Percentiles rank a stretch among this genome's conserved stretches.
phyloP scores from a whole-genome alignment of 2,113 vertebrate species.

The Centropristis striata region DNA sequence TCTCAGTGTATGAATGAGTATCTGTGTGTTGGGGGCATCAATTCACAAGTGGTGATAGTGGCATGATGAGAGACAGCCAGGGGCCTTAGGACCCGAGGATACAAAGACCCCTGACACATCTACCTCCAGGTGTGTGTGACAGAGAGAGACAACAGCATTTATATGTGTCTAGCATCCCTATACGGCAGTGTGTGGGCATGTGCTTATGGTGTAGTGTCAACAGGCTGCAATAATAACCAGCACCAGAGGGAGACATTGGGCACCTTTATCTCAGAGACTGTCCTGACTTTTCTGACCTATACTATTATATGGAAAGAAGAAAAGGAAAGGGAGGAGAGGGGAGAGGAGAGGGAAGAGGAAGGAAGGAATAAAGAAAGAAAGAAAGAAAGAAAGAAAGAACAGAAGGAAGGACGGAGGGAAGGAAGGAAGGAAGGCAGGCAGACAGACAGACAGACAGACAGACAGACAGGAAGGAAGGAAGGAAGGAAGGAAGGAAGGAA shows the following conservation, averaged over 20 bases:
- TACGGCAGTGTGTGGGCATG: conserved; percentile 13
- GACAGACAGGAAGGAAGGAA: conserved; percentile 4
- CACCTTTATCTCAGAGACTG: conserved; percentile 50
- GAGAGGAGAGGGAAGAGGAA: too few relatives aligned
- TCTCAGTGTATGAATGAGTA: conserved; percentile 30
- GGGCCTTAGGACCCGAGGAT: conserved; percentile 45
- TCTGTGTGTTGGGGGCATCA: conserved; percentile 42
- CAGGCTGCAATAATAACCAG: conserved; percentile 73
- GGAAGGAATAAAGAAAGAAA: too few relatives aligned
- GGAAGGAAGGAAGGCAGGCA: not conserved
- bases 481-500: conserved; percentile 11
- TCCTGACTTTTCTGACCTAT: conserved; percentile 31
- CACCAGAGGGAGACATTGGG: conserved; percentile 77
- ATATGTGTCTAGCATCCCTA: conserved; percentile 16
- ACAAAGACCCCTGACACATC: conserved; percentile 63
- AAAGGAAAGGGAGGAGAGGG: conserved; percentile 11
- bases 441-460: too few relatives aligned
- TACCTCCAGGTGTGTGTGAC: conserved; percentile 59
- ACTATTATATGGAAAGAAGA: conserved; percentile 19
- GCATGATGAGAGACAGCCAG: conserved; percentile 60
- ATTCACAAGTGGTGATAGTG: conserved; percentile 53
- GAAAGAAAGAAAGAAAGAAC: too few relatives aligned
- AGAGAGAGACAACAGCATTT: conserved; percentile 44
- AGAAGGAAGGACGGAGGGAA: conserved; percentile 4
- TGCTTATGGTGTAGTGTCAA: conserved; percentile 37